Evolutionary conservation across 2,888 invertebrate genomes (phyloP), one percentile per base, ranked within the genome.

Genomic region (Drosophila mimica): DNA sequence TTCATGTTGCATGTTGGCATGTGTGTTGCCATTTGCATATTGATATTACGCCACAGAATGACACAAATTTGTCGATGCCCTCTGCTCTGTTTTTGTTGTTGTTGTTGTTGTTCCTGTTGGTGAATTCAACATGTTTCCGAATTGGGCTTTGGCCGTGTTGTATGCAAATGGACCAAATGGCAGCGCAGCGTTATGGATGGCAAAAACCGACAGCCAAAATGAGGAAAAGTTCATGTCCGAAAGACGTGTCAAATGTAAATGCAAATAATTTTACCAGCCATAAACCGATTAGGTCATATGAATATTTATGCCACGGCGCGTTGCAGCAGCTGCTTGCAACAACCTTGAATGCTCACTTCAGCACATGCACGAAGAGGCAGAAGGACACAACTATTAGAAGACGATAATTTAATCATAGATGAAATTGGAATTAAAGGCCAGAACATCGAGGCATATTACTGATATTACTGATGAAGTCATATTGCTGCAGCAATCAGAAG

Each of bases 271-370:
- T 82, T 72, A 70, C 51, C 61, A 63, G 74, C 77, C 81, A 81
- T 88, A 88, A 88, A 82, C 83, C 83, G 82, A 88, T 87, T 87
- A 83, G 79, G 70, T 65, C 77, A 74, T 74, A 87, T 87, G 87
- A 87, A 87, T 87, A 88, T 87, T 87, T 86, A 87, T 82, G 88
- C 66, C n/a, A 56, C 43, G 63, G 20, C 58, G 64, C 57, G 46
- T 63, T 46, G 60, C 25, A 61, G 51, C 40, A 64, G 67, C 58
- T 46, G 58, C 62, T 53, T 48, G 49, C 49, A 70, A 49, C 59
- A 62, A 40, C 57, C 65, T 53, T 64, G 65, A 56, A 60, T 43
- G 52, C 46, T 31, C 54, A 46, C 56, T 64, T 52, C 17, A 48
- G 49, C 43, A 51, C 62, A 68, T 83, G 80, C 84, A 84, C 83